These are phyloP conservation scores for Encarsia formosa DNA, from an alignment of 2,888 invertebrate genomes.

Conservation along the genomic window DNA sequence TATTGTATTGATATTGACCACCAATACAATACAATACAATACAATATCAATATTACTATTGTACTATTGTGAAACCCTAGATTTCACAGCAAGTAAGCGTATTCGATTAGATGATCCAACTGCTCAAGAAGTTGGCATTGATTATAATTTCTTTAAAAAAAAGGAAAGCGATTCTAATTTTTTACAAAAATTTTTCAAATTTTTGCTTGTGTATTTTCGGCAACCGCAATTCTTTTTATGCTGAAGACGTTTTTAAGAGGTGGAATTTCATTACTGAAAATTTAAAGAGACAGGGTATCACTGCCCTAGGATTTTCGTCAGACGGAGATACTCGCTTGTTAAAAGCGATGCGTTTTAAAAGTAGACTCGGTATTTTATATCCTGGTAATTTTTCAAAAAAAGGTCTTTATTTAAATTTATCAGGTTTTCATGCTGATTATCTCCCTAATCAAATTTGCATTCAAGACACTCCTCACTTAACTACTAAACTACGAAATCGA, in stretches of 20 bases:
- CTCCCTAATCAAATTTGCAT: neutral
- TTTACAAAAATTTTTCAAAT: neutral
- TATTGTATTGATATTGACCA: no score
- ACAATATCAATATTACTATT: no score
- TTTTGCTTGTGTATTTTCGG: conserved; percentile 33
- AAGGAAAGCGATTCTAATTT: neutral
- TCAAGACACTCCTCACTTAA: neutral
- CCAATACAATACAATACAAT: no score
- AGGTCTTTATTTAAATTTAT: neutral
- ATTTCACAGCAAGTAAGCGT: no score
- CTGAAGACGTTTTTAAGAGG: conserved; percentile 27
- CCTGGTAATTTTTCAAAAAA: neutral
- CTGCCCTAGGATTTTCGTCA: conserved; percentile 19
- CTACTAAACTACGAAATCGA: neutral
- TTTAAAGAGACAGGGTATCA: conserved; percentile 27
- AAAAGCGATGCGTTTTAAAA: conserved; percentile 31
- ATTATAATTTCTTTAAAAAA: neutral
- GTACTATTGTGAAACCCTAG: no score
- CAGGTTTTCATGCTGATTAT: neutral
- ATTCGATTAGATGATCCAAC: no score
- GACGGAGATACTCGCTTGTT: conserved; percentile 32
- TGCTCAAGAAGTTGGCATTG: no score
- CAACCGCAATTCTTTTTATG: conserved; percentile 33
- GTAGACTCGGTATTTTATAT: conserved; percentile 23
- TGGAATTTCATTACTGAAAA: conserved; percentile 28